Conservation (phyloP, 2,797 vertebrate species). For the Schizopygopsis pylzovi region DNA sequence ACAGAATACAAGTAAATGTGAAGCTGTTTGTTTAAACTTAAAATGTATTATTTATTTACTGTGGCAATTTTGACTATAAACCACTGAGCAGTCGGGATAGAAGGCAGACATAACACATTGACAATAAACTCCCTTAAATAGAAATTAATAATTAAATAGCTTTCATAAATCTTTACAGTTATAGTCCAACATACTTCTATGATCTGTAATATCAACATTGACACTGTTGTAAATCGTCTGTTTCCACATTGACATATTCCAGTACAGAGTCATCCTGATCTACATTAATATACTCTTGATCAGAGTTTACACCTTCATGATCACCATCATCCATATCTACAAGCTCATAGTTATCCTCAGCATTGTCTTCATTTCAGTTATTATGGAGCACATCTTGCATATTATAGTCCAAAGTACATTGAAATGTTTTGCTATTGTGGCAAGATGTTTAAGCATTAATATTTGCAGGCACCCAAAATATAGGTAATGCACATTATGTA, state of each 20-base stretch:
- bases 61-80: neutral
- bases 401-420: neutral
- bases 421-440: neutral
- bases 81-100: neutral
- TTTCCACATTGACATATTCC: slow-evolving; percentile 17
- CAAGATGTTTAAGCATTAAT: too few species aligned
- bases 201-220: neutral
- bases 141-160: too few species aligned
- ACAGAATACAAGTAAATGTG: neutral
- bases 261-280: neutral
- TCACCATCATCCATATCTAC: slow-evolving; percentile 26
- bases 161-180: neutral
- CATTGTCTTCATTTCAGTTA: slow-evolving; percentile 6
- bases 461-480: neutral
- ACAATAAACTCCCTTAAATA: neutral
- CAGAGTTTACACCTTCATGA: neutral
- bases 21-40: neutral
- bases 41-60: neutral
- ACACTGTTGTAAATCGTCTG: too few species aligned
- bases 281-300: neutral
- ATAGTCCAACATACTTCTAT: neutral
- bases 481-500: neutral
- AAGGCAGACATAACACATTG: neutral
- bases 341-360: slow-evolving; percentile 15
- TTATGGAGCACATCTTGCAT: neutral